These are phyloP conservation scores for Prietella phreatophila DNA, from an alignment of 2,113 vertebrate species.

Conservation along the genomic window DNA sequence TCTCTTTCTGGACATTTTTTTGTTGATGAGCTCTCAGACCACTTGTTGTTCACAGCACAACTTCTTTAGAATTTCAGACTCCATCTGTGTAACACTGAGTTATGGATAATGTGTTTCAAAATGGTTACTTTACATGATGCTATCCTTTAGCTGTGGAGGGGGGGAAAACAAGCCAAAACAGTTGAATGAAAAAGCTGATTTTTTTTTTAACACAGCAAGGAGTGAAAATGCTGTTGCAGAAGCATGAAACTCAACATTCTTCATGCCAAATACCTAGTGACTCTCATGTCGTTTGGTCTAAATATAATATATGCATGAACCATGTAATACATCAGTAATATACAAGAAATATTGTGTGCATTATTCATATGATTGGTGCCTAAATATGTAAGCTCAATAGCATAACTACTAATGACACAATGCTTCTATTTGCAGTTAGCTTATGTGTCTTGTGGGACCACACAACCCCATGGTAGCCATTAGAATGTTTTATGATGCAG, in stretches of 20 bases:
- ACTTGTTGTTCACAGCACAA: background rate
- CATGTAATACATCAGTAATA: background rate
- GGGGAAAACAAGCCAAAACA: background rate
- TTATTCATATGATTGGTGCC: background rate
- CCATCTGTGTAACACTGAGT: background rate
- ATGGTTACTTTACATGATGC: background rate
- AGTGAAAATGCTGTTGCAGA: background rate
- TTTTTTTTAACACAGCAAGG: background rate
- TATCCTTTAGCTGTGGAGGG: background rate
- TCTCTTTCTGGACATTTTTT: slow-evolving; percentile 1
- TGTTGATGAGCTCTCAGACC: slow-evolving; percentile 5
- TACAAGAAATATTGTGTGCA: background rate
- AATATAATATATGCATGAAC: background rate
- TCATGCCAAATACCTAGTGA: background rate
- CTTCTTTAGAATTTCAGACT: background rate
- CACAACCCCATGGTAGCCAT: background rate
- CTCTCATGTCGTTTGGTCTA: background rate
- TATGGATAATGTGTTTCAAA: background rate
- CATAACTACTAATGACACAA: background rate
- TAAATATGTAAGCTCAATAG: background rate
- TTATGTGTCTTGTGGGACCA: background rate
- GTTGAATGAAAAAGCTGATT: background rate
- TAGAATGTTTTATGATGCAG: background rate
- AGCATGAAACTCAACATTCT: background rate
- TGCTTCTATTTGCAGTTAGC: background rate